phyloP scores from a whole-genome alignment of 2,797 vertebrate species.

The Rhincodon typus region DNA sequence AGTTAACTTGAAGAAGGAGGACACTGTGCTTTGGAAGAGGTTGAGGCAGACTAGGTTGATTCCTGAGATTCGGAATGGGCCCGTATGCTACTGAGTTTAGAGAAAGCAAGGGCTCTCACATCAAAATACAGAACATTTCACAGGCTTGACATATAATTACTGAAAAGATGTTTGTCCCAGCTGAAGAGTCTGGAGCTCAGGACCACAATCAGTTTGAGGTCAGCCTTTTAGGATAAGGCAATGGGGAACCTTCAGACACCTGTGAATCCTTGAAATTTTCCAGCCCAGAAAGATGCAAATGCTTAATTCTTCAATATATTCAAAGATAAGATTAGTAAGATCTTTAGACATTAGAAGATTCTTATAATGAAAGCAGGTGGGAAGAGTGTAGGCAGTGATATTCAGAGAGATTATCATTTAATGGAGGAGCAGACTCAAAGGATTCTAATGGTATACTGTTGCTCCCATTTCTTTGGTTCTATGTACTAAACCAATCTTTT shows the following conservation, averaged over 20 bases:
- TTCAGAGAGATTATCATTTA: neutral
- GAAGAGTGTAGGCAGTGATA: neutral
- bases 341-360: neutral
- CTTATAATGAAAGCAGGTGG: neutral
- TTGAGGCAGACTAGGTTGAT: neutral
- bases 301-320: neutral
- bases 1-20: neutral
- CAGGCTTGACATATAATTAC: neutral
- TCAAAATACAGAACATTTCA: neutral
- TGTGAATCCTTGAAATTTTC: neutral
- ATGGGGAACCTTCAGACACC: neutral
- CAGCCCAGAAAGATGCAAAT: neutral
- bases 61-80: neutral
- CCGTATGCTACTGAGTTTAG: neutral
- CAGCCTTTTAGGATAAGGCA: neutral
- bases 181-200: neutral
- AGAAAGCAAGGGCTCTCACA: neutral
- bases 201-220: neutral
- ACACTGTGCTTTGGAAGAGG: neutral
- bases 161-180: neutral
- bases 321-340: neutral
- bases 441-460: neutral
- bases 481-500: no score
- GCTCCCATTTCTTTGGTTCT: neutral
- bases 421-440: neutral